phyloP scores from a whole-genome alignment of 2,888 invertebrate species.

The Micoletzkya japonica region DNA sequence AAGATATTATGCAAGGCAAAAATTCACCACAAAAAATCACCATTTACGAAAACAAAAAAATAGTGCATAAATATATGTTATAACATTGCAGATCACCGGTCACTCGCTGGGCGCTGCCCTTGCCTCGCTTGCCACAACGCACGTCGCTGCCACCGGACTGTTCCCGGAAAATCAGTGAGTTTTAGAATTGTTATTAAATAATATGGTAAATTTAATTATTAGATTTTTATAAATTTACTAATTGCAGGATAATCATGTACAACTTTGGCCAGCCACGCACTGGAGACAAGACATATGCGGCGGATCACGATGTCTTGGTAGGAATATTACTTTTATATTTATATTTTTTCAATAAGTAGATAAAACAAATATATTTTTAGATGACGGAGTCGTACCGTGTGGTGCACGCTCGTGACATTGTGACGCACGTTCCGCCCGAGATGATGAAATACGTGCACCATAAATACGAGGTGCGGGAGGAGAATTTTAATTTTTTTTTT shows the following conservation, averaged over 20 bases:
- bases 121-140: slow-evolving; percentile 45
- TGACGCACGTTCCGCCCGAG: slow-evolving; percentile 16
- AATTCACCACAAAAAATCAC: background rate
- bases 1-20: background rate
- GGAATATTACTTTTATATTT: background rate
- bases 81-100: slow-evolving; percentile 37
- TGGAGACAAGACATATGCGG: slow-evolving; percentile 45
- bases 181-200: background rate
- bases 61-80: background rate
- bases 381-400: slow-evolving; percentile 1
- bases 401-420: slow-evolving; percentile 14
- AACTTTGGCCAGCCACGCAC: slow-evolving; percentile 57
- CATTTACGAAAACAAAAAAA: background rate
- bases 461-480: background rate
- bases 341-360: background rate
- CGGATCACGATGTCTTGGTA: slow-evolving; percentile 34
- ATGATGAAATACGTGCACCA: slow-evolving; percentile 23
- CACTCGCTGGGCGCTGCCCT: slow-evolving; percentile 51
- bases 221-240: background rate
- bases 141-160: slow-evolving; percentile 33
- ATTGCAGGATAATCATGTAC: slow-evolving; percentile 2
- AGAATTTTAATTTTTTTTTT: background rate
- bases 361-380: background rate
- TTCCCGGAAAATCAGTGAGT: background rate
- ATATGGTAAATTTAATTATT: background rate